These are phyloP conservation scores for Pissodes strobi DNA, from an alignment of 1,140 invertebrate genomes.

Conservation along the genomic window DNA sequence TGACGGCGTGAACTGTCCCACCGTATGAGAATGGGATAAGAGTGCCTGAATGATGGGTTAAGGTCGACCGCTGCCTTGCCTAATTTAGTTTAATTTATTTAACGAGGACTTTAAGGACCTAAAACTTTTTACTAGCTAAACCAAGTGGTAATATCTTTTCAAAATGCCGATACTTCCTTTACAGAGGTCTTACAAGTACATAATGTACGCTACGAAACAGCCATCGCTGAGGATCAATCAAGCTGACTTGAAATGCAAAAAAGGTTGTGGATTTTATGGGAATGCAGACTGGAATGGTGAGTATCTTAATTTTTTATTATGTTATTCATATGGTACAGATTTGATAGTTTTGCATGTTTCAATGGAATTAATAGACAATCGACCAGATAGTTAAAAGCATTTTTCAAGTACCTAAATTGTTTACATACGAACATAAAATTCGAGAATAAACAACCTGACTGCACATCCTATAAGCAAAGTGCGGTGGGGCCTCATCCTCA, in stretches of 20 bases:
- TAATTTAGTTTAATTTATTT: background rate
- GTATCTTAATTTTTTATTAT: no score
- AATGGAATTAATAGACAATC: no score
- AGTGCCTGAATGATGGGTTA: background rate
- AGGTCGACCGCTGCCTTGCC: background rate
- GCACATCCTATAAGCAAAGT: no score
- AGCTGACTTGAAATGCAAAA: slow-evolving; percentile 90
- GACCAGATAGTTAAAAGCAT: no score
- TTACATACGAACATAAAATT: no score
- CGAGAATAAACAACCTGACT: no score
- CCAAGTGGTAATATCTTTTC: slow-evolving; percentile 4
- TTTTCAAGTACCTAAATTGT: no score
- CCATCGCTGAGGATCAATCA: slow-evolving; percentile 78
- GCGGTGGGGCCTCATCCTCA: no score
- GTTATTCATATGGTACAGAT: no score
- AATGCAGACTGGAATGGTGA: slow-evolving; percentile 90
- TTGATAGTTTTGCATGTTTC: no score
- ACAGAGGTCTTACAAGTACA: slow-evolving; percentile 54
- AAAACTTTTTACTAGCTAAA: slow-evolving; percentile 4
- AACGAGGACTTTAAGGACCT: no score
- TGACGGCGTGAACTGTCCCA: background rate
- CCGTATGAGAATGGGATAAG: slow-evolving; percentile 1
- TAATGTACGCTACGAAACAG: slow-evolving; percentile 74
- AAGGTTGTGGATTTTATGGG: slow-evolving; percentile 95
- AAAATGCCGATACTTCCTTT: slow-evolving; percentile 49